Evolutionary conservation across 1,140 invertebrate species (phyloP).

Genomic region (Neuroterus valhalla): DNA sequence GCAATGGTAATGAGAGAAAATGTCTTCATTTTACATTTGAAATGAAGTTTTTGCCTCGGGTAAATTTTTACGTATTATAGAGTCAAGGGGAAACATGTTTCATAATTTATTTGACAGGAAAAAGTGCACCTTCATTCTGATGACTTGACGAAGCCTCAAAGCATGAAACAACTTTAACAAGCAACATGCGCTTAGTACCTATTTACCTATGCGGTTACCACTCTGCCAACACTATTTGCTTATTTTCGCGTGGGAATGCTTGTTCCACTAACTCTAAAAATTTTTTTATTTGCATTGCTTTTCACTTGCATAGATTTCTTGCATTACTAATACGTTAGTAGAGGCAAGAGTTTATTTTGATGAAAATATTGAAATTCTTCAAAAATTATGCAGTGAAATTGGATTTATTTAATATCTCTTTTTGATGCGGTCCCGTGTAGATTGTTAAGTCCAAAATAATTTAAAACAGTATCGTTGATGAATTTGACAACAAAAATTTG

Average conservation of each 20-base stretch:
- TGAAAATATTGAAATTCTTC: no score
- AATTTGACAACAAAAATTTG: no score
- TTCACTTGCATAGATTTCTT: no score
- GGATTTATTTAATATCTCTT: no score
- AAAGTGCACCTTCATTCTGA: not conserved
- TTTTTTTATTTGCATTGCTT: not conserved
- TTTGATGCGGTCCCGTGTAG: no score
- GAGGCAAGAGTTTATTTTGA: no score
- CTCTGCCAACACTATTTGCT: not conserved
- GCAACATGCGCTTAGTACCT: constrained; percentile 7
- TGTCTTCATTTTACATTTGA: not conserved
- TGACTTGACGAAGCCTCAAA: constrained; percentile 4
- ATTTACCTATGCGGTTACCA: constrained; percentile 7
- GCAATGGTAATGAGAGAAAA: no score
- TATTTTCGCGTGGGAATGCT: not conserved
- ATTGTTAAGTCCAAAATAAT: no score
- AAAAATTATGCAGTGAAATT: no score
- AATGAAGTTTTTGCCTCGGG: not conserved
- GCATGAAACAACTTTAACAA: constrained; percentile 17
- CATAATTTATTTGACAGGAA: not conserved
- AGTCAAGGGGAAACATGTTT: not conserved
- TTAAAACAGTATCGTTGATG: no score
- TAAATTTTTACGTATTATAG: not conserved
- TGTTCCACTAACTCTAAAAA: not conserved
- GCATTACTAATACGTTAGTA: no score